phyloP scores from a whole-genome alignment of 2,888 invertebrate genomes.

The Bruchidius siliquastri region DNA sequence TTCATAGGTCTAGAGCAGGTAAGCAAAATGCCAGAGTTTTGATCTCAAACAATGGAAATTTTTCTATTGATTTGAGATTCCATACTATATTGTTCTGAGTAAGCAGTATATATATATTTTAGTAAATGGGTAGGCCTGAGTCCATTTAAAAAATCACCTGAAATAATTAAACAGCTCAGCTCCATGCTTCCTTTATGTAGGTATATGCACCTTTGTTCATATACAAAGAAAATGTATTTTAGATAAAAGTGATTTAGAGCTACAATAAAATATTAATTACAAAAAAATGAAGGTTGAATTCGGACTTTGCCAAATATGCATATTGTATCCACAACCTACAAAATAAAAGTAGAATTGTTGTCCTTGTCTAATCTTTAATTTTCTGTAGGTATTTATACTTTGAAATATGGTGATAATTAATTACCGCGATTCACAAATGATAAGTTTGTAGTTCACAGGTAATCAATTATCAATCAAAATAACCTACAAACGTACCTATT shows the following conservation, averaged over 20 bases:
- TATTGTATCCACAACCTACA: not conserved
- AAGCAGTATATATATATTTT: too few relatives aligned
- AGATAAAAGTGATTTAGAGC: not conserved
- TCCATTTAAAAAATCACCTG: too few relatives aligned
- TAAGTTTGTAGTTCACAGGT: not conserved
- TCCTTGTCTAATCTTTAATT: not conserved
- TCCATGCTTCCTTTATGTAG: too few relatives aligned
- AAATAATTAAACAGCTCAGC: too few relatives aligned
- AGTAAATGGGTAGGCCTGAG: too few relatives aligned
- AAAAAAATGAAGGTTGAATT: not conserved
- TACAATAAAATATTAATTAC: not conserved
- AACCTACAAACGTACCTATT: not conserved
- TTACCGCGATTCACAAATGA: not conserved
- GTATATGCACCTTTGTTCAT: too few relatives aligned
- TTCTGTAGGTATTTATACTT: not conserved
- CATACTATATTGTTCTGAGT: not conserved
- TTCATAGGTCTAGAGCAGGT: conserved; percentile 44
- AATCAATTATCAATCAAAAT: not conserved
- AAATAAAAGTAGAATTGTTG: not conserved
- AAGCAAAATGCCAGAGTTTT: conserved; percentile 7
- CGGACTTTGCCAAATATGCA: not conserved
- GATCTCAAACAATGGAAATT: not conserved
- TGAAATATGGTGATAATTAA: too few relatives aligned
- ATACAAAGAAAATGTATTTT: too few relatives aligned
- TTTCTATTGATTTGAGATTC: not conserved